Evolutionary conservation across 2,113 vertebrate genomes (phyloP).

Genomic region (Heteronetta atricapilla): DNA sequence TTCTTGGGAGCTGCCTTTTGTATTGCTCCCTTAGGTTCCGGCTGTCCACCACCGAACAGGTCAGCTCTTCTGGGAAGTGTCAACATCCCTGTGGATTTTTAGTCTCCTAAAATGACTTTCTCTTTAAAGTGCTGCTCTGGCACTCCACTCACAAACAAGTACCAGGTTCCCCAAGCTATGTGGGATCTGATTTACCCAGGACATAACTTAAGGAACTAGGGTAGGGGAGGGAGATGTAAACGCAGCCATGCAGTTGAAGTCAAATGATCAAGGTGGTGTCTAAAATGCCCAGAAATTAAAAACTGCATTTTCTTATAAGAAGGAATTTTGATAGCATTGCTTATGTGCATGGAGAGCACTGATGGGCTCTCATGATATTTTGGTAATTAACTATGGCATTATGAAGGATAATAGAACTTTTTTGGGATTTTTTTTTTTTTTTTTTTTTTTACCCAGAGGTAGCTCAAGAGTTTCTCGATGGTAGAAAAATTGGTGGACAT

Average conservation of each 20-base stretch:
- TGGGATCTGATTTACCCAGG: accelerated
- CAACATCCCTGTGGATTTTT: not conserved
- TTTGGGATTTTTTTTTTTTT: not conserved
- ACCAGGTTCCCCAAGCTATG: accelerated
- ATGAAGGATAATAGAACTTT: not conserved
- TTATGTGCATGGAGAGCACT: not conserved
- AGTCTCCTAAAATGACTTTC: not conserved
- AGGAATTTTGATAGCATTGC: not conserved
- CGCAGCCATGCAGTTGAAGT: accelerated
- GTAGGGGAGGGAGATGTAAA: not conserved
- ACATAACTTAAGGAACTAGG: not conserved
- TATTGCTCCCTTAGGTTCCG: not conserved
- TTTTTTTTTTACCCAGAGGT: not conserved
- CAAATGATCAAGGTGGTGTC: not conserved
- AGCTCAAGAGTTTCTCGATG: not conserved
- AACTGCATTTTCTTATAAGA: not conserved
- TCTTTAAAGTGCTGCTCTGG: not conserved
- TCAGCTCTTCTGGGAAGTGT: not conserved
- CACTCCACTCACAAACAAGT: not conserved
- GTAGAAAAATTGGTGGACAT: not conserved
- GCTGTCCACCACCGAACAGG: not conserved
- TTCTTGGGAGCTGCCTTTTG: not conserved
- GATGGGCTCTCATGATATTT: not conserved
- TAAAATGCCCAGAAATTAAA: not conserved
- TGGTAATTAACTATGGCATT: not conserved